phyloP scores from a whole-genome alignment of 2,113 vertebrate genomes.

The Nothobranchius kuhntae region DNA sequence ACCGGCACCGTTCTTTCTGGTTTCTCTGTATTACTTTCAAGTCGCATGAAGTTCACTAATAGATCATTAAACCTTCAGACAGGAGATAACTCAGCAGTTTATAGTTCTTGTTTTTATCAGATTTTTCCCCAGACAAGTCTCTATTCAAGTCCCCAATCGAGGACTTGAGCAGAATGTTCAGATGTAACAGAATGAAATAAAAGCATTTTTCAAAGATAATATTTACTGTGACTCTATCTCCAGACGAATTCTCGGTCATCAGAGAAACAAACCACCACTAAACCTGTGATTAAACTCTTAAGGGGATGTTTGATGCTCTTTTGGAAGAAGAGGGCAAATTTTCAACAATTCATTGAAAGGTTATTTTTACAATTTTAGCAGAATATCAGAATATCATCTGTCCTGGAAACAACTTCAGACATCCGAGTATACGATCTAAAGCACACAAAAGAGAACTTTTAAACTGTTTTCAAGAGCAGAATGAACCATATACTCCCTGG shows the following conservation, averaged over 20 bases:
- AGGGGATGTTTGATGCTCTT: neutral
- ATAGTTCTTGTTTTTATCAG: slow-evolving; percentile 14
- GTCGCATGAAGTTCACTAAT: neutral
- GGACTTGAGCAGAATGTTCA: slow-evolving; percentile 8
- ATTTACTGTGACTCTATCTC: neutral
- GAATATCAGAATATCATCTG: no score
- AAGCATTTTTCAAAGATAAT: slow-evolving; percentile 7
- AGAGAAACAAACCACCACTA: slow-evolving; percentile 1
- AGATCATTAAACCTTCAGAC: slow-evolving; percentile 15
- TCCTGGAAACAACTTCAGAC: no score
- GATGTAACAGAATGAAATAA: slow-evolving; percentile 27
- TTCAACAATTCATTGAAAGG: no score
- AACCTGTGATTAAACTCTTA: neutral
- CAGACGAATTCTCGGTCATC: neutral
- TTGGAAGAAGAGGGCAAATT: no score
- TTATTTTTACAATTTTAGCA: no score
- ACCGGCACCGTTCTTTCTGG: neutral
- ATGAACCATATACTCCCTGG: no score
- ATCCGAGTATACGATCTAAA: no score
- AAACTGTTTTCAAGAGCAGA: no score
- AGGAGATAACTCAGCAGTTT: neutral
- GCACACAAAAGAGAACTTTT: no score
- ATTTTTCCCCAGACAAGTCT: slow-evolving; percentile 16
- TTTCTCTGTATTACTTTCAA: slow-evolving; percentile 4
- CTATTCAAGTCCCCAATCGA: neutral